phyloP scores from a whole-genome alignment of 1,140 invertebrate genomes.

The Lamellibrachia luymesi region DNA sequence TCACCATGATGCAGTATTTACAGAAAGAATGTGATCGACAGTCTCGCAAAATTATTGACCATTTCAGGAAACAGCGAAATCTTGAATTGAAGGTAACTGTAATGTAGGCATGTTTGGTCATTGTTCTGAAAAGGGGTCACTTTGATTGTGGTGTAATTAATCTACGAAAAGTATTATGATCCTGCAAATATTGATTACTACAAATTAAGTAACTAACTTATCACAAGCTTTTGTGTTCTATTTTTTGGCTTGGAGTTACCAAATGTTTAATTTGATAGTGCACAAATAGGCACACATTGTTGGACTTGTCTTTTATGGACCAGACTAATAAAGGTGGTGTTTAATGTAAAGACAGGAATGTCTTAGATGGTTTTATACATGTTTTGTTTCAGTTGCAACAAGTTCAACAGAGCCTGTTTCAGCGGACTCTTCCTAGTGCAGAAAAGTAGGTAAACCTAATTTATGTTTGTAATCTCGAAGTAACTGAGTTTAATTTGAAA shows the following conservation, averaged over 20 bases:
- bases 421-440: slow-evolving; percentile 48
- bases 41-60: slow-evolving; percentile 66
- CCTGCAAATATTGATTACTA: not conserved
- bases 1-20: slow-evolving; percentile 70
- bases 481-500: too few relatives aligned
- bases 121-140: not conserved
- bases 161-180: not conserved
- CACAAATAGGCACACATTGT: not conserved
- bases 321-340: too few relatives aligned
- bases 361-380: too few relatives aligned
- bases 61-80: slow-evolving; percentile 75
- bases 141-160: not conserved
- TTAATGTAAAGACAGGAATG: too few relatives aligned
- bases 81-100: slow-evolving; percentile 69
- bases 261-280: not conserved
- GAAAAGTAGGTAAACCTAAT: not conserved
- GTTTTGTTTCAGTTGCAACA: slow-evolving; percentile 41
- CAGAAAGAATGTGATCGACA: slow-evolving; percentile 86
- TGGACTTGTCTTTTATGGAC: not conserved
- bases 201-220: not conserved
- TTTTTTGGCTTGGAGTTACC: slow-evolving; percentile 18
- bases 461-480: slow-evolving; percentile 31
- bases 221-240: not conserved
- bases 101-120: slow-evolving; percentile 35
- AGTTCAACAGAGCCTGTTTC: slow-evolving; percentile 45